Evolutionary conservation across 2,888 invertebrate genomes (phyloP), one percentile per base, ranked within the genome.

Genomic region (Ctenicera cuprea): DNA sequence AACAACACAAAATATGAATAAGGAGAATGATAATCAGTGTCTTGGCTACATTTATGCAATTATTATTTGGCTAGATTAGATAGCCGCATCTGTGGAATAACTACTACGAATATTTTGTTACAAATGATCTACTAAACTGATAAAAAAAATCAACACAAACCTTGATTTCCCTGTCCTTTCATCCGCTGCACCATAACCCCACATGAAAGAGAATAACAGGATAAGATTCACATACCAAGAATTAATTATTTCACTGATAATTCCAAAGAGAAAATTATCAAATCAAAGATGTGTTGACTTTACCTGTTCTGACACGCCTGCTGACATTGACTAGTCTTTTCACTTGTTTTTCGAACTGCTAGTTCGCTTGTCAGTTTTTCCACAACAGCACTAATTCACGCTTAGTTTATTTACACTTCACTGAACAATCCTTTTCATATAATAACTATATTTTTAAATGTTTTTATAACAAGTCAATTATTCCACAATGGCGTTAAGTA

Each of bases 281-380:
- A 84, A 62, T 71, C 64, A 59, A 84, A 83, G 81, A 83, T 86
- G 85, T 85, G 86, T 84, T 85, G 85, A 85, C 85, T 86, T 83
- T 94, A 94, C 94, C 94, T 94, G 94, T 91, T 94, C 94, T 92
- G 94, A 93, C 93, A 94, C 94, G 94, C 94, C 94, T 93, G 94
- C 93, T 93, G 94, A 94, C 94, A 94, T 94, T 93, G 93, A 93
- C 92, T 89, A 90, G 89, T 90, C 89, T 90, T 90, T 90, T 88
- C 85, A 83, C 85, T 89, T 88, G 87, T 88, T 87, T 88, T 86
- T 88, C 81, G 71, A 83, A 83, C 82, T 83, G 78, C 76, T 78
- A 82, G 83, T 80, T 83, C 81, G 83, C 80, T 74, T 80, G 79
- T 75, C 77, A 83, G 79, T 76, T 77, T 81, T 78, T 76, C 73